A percentile compares a stretch with the other conserved stretches of the same genome.
Conservation (phyloP, 2,888 invertebrate genomes). For the Drosophila villosipedis region DNA sequence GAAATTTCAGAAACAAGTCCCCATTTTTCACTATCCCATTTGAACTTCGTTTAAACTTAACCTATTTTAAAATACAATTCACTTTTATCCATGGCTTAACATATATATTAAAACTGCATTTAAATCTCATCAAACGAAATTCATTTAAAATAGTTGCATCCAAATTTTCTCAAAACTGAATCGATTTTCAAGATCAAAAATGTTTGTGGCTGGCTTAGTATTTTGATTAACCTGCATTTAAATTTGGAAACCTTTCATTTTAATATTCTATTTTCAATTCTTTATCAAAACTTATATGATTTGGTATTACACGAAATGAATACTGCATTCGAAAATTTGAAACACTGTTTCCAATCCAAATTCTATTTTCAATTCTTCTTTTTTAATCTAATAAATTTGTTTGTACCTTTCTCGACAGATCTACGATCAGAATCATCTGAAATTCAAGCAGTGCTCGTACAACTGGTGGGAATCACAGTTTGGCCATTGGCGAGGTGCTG, state of each 20-base stretch:
- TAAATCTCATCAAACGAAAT: not conserved
- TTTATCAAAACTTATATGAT: not conserved
- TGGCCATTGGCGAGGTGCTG: slow-evolving; percentile 92
- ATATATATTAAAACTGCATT: not conserved
- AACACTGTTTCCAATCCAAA: not conserved
- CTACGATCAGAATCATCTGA: slow-evolving; percentile 90
- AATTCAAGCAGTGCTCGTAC: slow-evolving; percentile 95
- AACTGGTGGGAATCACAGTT: slow-evolving; percentile 98
- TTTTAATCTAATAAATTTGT: not conserved
- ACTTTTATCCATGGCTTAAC: no score
- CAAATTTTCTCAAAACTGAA: not conserved
- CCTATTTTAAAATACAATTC: not conserved
- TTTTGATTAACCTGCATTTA: no score
- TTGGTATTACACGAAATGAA: no score
- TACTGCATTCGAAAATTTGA: not conserved
- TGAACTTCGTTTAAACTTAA: not conserved
- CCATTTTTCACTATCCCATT: not conserved
- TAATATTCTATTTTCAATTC: not conserved
- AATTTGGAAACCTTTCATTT: not conserved
- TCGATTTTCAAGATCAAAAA: not conserved
- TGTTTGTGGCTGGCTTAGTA: not conserved
- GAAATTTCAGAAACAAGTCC: no score
- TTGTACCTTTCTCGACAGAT: slow-evolving; percentile 85
- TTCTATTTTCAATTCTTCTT: not conserved
- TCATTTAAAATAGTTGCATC: not conserved